Percentiles rank a stretch among this genome's conserved stretches.
Conservation (phyloP, 2,888 invertebrate species). For the Onchidella celtica region DNA sequence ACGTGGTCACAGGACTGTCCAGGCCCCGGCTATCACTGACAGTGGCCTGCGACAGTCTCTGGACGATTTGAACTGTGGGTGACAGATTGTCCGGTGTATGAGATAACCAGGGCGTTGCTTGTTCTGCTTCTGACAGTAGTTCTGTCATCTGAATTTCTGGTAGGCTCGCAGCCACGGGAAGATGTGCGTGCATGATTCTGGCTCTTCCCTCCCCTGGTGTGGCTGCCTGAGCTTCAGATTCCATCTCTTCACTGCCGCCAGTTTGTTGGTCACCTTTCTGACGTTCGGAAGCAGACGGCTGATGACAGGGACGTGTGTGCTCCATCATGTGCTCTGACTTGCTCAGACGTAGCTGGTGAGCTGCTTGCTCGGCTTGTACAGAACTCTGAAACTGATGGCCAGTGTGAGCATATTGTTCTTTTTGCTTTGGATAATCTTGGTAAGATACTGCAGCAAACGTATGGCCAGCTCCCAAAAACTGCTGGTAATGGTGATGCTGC, state of each 20-base stretch:
- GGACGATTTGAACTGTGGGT: slow-evolving; percentile 47
- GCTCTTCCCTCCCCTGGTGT: neutral
- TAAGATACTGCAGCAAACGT: neutral
- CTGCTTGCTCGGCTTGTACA: neutral
- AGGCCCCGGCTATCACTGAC: slow-evolving; percentile 32
- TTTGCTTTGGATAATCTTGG: neutral
- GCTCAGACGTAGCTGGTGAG: neutral
- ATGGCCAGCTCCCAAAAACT: neutral
- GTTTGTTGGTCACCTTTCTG: neutral
- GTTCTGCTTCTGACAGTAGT: slow-evolving; percentile 20
- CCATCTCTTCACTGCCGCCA: neutral
- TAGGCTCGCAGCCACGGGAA: neutral
- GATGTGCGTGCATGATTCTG: neutral
- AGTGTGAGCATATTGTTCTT: neutral
- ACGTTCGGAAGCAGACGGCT: neutral
- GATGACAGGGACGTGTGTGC: neutral
- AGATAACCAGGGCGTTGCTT: slow-evolving; percentile 41
- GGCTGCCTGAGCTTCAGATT: neutral
- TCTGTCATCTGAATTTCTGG: slow-evolving; percentile 46
- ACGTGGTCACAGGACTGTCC: slow-evolving; percentile 17
- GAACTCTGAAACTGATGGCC: too few species aligned
- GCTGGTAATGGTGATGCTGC: neutral
- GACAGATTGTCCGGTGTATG: slow-evolving; percentile 48
- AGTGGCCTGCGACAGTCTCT: slow-evolving; percentile 38
- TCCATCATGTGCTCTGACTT: neutral